Percentiles rank a stretch among this genome's conserved stretches.
These are phyloP conservation scores for Pheosia tremula DNA, from an alignment of 2,888 invertebrate species.

Conservation along the genomic window DNA sequence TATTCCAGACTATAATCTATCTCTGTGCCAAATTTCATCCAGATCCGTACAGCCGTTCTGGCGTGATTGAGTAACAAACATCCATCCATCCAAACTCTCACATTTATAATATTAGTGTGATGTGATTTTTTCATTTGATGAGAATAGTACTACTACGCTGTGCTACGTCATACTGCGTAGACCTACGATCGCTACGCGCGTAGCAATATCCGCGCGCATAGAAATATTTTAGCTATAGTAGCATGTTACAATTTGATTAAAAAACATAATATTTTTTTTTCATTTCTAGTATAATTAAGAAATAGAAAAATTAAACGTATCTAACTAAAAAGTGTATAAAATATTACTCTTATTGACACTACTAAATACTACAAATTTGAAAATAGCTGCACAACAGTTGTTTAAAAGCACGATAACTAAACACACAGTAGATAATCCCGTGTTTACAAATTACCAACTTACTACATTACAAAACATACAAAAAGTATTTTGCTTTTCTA, in stretches of 20 bases:
- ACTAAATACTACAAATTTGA: too few species aligned
- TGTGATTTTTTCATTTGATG: slow-evolving; percentile 3
- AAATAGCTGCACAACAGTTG: too few species aligned
- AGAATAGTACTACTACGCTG: slow-evolving; percentile 17
- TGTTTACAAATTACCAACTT: neutral
- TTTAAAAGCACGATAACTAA: too few species aligned
- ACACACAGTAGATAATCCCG: too few species aligned
- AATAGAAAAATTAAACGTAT: neutral
- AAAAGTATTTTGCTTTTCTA: neutral
- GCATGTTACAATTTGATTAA: slow-evolving; percentile 23
- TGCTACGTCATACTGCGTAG: slow-evolving; percentile 23
- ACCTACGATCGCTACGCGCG: slow-evolving; percentile 30
- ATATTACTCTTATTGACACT: too few species aligned
- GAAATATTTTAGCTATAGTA: slow-evolving; percentile 19
- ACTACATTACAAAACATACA: neutral
- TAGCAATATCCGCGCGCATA: slow-evolving; percentile 30
- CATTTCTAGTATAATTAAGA: neutral
- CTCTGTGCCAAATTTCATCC: too few species aligned
- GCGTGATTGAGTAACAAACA: too few species aligned
- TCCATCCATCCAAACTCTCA: too few species aligned
- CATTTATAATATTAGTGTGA: too few species aligned
- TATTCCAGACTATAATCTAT: too few species aligned
- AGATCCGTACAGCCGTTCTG: too few species aligned
- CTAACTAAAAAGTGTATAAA: too few species aligned
- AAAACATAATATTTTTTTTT: neutral